Evolutionary conservation across 2,797 vertebrate genomes (phyloP), one percentile per base, ranked within the genome.

Genomic region (Chloroceryle inda): DNA sequence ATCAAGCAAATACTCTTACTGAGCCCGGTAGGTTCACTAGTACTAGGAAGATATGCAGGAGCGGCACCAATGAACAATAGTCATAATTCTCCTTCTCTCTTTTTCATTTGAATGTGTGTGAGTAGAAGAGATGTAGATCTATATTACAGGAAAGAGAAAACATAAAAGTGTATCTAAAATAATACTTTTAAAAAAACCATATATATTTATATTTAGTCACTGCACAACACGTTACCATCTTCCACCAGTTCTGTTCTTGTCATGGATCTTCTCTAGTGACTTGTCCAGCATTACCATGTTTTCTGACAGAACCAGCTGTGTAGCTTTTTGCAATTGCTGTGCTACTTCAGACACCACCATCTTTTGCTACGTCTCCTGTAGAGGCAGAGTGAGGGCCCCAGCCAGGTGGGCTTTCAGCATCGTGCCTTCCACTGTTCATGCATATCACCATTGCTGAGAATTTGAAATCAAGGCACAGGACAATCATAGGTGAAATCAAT

Each of bases 1-100:
- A 94, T 93, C 67, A 86, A 79, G 85, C 55, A 92, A 94, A 96
- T 84, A 74, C 33, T 79, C 67, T 88, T 67, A 88, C 79, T 79
- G 91, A 95, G 76, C 88, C 91, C 71, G 27, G 71, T 86, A 40
- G 82, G 79, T 84, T 84, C 79, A 33, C 73, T 88, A 61, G 66
- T 78, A 56, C 62, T 33, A 35, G 33, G 62, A 73, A 76, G 88
- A 91, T 78, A 69, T 92, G 67, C 66, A 90, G 85, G 85, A 49
- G 66, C 72, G 50, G 66, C 50, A 78, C 13, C 42, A 69, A 90
- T 49, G 85, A 89, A 82, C 45, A 85, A 92, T 17, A 81, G 73
- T 59, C 82, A 69, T 92, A 90, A 84, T 75, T 42, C 62, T 78
- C 22, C 59, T 80, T 69, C 13, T 56, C 15, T 89, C 9, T 29